Percentiles rank a stretch among this genome's conserved stretches.
phyloP scores from a whole-genome alignment of 1,140 invertebrate species.

The Philotrypesis tridentata region DNA sequence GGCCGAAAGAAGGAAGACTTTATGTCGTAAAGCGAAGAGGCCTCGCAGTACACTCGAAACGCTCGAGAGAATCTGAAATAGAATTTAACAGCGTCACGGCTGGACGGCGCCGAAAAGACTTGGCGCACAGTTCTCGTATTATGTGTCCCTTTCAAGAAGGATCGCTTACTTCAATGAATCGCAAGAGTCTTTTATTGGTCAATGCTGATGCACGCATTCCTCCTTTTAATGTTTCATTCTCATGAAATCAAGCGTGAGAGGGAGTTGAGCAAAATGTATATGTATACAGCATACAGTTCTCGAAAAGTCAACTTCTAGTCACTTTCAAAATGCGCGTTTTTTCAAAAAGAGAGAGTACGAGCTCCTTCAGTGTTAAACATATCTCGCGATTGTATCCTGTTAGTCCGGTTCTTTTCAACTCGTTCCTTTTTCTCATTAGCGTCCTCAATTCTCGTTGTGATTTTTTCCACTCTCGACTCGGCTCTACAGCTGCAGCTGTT shows the following conservation, averaged over 20 bases:
- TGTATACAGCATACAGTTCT: no score
- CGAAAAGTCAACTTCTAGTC: not conserved
- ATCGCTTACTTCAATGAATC: not conserved
- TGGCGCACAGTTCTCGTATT: not conserved
- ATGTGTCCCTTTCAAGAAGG: not conserved
- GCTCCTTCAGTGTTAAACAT: not conserved
- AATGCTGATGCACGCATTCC: not conserved
- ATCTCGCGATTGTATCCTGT: not conserved
- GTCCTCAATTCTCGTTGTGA: not conserved
- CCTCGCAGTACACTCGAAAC: not conserved
- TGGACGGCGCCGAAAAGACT: slow-evolving; percentile 15
- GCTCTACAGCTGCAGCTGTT: no score
- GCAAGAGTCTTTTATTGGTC: not conserved
- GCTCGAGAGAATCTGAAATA: slow-evolving; percentile 12
- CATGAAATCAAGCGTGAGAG: not conserved
- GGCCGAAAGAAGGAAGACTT: not conserved
- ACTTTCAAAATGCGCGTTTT: not conserved
- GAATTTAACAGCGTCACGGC: slow-evolving; percentile 29
- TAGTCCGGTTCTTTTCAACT: not conserved
- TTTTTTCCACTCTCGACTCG: not conserved
- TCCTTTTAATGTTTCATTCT: not conserved
- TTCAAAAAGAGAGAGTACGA: not conserved
- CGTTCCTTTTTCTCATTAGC: not conserved
- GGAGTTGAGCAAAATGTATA: not conserved
- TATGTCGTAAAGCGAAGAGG: slow-evolving; percentile 11